Conservation (phyloP, 30 jellyfish, hydroid and myxozoan species). For the Chrysaora quinquecirrha region DNA sequence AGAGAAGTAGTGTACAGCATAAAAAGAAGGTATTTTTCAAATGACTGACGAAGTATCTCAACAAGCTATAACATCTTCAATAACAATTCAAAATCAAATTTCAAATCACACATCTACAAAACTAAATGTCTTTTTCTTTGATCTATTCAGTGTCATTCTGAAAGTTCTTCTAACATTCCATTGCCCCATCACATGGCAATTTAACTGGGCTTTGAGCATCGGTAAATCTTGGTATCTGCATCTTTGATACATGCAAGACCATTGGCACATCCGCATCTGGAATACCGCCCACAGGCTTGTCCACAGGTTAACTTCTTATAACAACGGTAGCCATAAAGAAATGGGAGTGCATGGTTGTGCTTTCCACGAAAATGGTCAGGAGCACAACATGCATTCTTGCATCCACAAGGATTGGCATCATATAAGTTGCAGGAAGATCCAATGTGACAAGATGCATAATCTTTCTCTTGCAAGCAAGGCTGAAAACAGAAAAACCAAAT, state of each 20-base stretch:
- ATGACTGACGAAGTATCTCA: too few species aligned
- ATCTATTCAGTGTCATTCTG: too few species aligned
- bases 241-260: neutral
- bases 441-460: neutral
- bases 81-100: too few species aligned
- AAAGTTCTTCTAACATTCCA: too few species aligned
- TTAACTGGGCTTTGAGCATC: too few species aligned
- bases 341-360: constrained; percentile 37
- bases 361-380: constrained; percentile 31
- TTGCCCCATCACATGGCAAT: too few species aligned
- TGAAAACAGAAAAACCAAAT: neutral
- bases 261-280: neutral
- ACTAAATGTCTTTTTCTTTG: too few species aligned
- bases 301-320: constrained; percentile 26
- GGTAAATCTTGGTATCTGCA: neutral
- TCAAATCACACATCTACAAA: too few species aligned
- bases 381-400: constrained; percentile 63
- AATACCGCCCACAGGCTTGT: neutral
- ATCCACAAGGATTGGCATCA: neutral
- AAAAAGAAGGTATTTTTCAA: too few species aligned
- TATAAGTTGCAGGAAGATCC: neutral
- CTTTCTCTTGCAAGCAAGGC: neutral
- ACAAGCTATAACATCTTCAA: too few species aligned
- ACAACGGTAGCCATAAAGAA: constrained; percentile 56
- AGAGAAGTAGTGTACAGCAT: too few species aligned